phyloP scores from a whole-genome alignment of 2,888 invertebrate species.

The Drosophila emarginata region DNA sequence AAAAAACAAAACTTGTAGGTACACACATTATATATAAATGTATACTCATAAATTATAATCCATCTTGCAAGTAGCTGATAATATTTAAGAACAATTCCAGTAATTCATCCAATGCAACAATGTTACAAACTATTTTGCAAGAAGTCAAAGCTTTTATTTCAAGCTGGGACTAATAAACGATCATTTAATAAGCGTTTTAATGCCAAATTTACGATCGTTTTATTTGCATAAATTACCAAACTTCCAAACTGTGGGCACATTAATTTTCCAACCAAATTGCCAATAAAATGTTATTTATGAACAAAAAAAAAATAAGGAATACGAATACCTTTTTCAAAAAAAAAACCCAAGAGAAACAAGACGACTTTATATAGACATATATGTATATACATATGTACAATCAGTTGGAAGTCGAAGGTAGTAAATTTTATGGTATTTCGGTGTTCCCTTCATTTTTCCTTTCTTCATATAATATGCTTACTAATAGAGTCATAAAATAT shows the following conservation, averaged over 20 bases:
- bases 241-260: conserved; percentile 74
- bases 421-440: conserved; percentile 54
- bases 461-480: conserved; percentile 32
- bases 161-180: conserved; percentile 67
- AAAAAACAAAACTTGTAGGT: conserved; percentile 49
- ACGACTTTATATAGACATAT: conserved; percentile 31
- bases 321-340: conserved; percentile 26
- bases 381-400: conserved; percentile 33
- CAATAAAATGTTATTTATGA: conserved; percentile 80
- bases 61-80: conserved; percentile 70
- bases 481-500: conserved; percentile 67
- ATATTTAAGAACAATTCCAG: conserved; percentile 67
- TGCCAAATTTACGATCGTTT: conserved; percentile 80
- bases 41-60: conserved; percentile 60
- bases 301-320: conserved; percentile 29
- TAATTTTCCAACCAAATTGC: conserved; percentile 76
- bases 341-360: conserved; percentile 19
- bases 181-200: conserved; percentile 77
- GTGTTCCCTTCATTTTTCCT: conserved; percentile 25
- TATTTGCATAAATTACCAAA: conserved; percentile 80
- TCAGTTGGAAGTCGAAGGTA: conserved; percentile 41
- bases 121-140: conserved; percentile 48
- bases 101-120: conserved; percentile 71
- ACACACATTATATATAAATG: conserved; percentile 17
- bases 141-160: conserved; percentile 2